Evolutionary conservation across 1,140 invertebrate genomes (phyloP).

Genomic region (Amphibalanus amphitrite): DNA sequence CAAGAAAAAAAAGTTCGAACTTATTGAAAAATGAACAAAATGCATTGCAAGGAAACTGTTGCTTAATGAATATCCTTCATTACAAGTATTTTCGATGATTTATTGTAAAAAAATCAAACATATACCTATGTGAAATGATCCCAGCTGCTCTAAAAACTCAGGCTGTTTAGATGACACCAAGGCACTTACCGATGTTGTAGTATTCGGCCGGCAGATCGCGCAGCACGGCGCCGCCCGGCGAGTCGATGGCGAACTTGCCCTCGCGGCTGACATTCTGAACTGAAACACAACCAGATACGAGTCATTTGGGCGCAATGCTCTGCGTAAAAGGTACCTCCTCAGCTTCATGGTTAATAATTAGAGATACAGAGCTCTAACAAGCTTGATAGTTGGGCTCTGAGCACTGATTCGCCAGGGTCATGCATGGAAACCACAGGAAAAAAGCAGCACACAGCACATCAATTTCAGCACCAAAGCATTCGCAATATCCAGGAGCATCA

Average conservation of each 20-base stretch:
- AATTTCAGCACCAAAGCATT: neutral
- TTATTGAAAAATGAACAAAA: neutral
- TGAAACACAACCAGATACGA: too few relatives aligned
- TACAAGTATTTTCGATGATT: too few relatives aligned
- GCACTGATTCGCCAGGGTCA: neutral
- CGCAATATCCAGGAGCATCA: too few relatives aligned
- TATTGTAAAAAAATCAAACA: too few relatives aligned
- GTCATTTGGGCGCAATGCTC: too few relatives aligned
- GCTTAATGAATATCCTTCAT: neutral
- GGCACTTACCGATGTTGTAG: conserved; percentile 60
- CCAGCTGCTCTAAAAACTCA: too few relatives aligned
- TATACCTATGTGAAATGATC: too few relatives aligned
- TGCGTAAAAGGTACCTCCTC: too few relatives aligned
- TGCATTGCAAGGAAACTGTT: neutral
- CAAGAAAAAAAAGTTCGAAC: neutral
- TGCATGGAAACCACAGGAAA: neutral
- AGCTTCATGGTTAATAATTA: too few relatives aligned
- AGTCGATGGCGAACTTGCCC: conserved; percentile 92
- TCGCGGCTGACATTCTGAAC: conserved; percentile 89
- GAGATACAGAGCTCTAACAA: conserved; percentile 20
- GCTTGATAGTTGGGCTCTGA: conserved; percentile 9
- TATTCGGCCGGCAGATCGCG: conserved; percentile 79
- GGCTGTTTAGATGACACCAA: too few relatives aligned
- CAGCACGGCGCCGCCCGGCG: conserved; percentile 64
- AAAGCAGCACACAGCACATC: neutral